Conservation (phyloP, 2,797 vertebrate species). For the Limosa lapponica region DNA sequence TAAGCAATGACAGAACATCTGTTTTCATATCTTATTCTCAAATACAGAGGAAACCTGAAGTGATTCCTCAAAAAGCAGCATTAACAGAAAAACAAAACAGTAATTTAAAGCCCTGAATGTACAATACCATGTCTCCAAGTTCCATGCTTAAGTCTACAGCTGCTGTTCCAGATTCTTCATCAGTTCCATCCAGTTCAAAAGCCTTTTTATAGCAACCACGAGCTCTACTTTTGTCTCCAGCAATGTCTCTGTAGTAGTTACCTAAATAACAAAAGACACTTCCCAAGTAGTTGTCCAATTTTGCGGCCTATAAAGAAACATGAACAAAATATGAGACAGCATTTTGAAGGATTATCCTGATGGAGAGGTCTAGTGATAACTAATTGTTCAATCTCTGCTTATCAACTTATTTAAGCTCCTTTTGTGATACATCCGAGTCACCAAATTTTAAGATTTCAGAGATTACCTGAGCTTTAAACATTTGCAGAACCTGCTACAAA, state of each 20-base stretch:
- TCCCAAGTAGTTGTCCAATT: conserved; percentile 86
- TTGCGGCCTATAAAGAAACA: conserved; percentile 87
- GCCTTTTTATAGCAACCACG: conserved; percentile 95
- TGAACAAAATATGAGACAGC: background rate
- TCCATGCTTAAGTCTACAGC: conserved; percentile 91
- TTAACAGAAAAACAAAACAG: background rate
- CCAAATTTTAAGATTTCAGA: background rate
- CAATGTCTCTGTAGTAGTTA: conserved; percentile 89
- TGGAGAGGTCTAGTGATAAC: background rate
- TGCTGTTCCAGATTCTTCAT: conserved; percentile 89
- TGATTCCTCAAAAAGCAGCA: background rate
- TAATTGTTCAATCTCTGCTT: background rate
- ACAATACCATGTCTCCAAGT: conserved; percentile 89
- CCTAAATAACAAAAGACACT: conserved; percentile 90
- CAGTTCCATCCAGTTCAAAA: conserved; percentile 87
- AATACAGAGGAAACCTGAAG: background rate
- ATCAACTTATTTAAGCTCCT: background rate
- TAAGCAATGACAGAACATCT: background rate
- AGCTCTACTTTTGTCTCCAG: conserved; percentile 86
- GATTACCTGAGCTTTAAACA: background rate
- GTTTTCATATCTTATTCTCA: background rate
- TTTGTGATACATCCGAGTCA: background rate
- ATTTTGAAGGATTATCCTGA: background rate
- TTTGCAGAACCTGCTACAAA: background rate
- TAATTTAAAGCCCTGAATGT: background rate